These are phyloP conservation scores for Lasioglossum leucozonium DNA, from an alignment of 2,888 invertebrate genomes.

Conservation along the genomic window DNA sequence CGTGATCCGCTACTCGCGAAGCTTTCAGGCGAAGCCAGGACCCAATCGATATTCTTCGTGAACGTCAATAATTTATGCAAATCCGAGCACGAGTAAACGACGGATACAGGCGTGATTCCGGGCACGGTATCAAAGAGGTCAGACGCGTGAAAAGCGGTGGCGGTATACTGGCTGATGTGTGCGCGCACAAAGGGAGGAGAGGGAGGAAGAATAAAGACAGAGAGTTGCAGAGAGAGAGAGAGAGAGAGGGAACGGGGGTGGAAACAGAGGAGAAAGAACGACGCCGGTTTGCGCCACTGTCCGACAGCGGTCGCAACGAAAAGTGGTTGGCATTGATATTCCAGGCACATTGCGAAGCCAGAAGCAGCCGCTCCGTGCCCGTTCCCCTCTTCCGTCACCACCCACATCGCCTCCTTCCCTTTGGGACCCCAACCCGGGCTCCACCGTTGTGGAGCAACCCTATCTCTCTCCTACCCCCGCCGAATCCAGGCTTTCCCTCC, in stretches of 20 bases:
- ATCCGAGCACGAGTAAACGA: conserved; percentile 53
- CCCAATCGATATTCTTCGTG: conserved; percentile 51
- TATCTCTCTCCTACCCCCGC: conserved; percentile 53
- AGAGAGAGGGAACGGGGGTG: not conserved
- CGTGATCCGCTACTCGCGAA: conserved; percentile 1
- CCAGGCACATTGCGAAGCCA: conserved; percentile 78
- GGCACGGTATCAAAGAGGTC: conserved; percentile 57
- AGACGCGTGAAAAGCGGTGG: conserved; percentile 57
- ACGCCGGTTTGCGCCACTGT: conserved; percentile 56
- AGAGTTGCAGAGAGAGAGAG: not conserved
- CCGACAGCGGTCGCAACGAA: conserved; percentile 66
- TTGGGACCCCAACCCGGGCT: conserved; percentile 12
- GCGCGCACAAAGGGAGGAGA: not conserved
- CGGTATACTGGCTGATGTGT: conserved; percentile 10
- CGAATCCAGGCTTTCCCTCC: conserved; percentile 20
- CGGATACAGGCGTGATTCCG: conserved; percentile 47
- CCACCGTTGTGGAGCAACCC: conserved; percentile 57
- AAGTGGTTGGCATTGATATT: conserved; percentile 81
- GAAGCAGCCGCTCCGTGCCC: conserved; percentile 76
- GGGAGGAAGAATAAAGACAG: not conserved
- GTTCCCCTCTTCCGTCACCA: conserved; percentile 63
- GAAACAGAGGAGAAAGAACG: conserved; percentile 26
- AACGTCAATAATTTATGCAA: conserved; percentile 56
- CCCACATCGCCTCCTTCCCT: conserved; percentile 50
- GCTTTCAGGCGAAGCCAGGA: not conserved